Conservation (phyloP, 1,140 invertebrate genomes). For the Cherax quadricarinatus region DNA sequence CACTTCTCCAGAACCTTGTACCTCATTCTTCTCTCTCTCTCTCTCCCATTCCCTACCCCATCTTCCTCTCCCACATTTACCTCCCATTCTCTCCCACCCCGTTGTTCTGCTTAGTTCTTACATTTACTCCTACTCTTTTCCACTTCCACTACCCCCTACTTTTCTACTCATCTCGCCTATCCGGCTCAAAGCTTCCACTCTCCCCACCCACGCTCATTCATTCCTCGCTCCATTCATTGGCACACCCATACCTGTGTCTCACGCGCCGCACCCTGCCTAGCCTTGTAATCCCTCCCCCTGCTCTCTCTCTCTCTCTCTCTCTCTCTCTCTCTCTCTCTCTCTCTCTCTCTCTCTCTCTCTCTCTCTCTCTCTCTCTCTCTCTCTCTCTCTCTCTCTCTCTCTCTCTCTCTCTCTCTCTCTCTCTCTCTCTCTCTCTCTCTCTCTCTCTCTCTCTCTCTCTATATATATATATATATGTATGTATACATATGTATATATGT, state of each 20-base stretch:
- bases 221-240: neutral
- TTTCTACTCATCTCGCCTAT: neutral
- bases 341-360: constrained; percentile 39
- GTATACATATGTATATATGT: too few relatives aligned
- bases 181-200: neutral
- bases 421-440: constrained; percentile 37
- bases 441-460: constrained; percentile 40
- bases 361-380: constrained; percentile 42
- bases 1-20: neutral
- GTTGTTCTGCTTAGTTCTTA: neutral
- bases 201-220: neutral
- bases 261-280: neutral
- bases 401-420: constrained; percentile 1
- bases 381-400: constrained; percentile 28
- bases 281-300: too few relatives aligned
- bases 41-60: too few relatives aligned
- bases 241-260: neutral
- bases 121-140: neutral
- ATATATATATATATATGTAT: too few relatives aligned
- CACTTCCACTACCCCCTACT: neutral
- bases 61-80: too few relatives aligned
- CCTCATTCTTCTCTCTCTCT: too few relatives aligned
- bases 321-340: constrained; percentile 40
- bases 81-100: too few relatives aligned
- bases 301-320: neutral